A percentile compares a stretch with the other conserved stretches of the same genome.
These are phyloP conservation scores for Akabosia matsudoensis DNA, from an alignment of 1,140 invertebrate species.

Conservation along the genomic window DNA sequence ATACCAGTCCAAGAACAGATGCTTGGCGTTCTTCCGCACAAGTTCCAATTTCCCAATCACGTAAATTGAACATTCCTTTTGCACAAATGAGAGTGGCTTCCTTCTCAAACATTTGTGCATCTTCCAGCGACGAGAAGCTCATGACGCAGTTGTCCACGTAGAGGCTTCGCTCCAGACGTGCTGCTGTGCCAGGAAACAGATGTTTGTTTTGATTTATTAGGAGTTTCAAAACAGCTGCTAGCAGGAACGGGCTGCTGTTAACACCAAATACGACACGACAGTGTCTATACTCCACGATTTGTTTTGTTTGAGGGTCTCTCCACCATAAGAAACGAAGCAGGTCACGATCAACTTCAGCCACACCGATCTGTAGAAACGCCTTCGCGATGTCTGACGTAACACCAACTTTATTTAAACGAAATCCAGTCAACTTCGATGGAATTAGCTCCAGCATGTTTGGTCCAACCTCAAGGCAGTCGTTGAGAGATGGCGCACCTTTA, in stretches of 20 bases:
- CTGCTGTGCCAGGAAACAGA: background rate
- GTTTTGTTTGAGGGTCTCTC: background rate
- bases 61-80: conserved; percentile 46
- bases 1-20: conserved; percentile 45
- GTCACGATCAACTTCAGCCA: background rate
- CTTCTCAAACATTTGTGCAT: conserved; percentile 36
- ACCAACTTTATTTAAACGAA: conserved; percentile 22
- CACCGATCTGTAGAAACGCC: conserved; percentile 16
- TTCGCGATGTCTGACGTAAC: conserved; percentile 11
- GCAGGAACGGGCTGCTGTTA: conserved; percentile 43
- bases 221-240: conserved; percentile 44
- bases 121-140: conserved; percentile 37
- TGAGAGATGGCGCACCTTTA: background rate
- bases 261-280: background rate
- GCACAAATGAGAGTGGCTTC: conserved; percentile 38
- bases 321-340: conserved; percentile 22
- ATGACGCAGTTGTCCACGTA: conserved; percentile 47
- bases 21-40: background rate
- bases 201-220: background rate
- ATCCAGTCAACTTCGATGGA: background rate
- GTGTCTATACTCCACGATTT: background rate
- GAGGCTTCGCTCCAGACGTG: conserved; percentile 34
- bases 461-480: background rate
- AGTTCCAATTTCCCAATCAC: conserved; percentile 45
- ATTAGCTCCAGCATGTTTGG: conserved; percentile 20